Conservation (phyloP, 2,113 vertebrate genomes). For the Aptenodytes forsteri region DNA sequence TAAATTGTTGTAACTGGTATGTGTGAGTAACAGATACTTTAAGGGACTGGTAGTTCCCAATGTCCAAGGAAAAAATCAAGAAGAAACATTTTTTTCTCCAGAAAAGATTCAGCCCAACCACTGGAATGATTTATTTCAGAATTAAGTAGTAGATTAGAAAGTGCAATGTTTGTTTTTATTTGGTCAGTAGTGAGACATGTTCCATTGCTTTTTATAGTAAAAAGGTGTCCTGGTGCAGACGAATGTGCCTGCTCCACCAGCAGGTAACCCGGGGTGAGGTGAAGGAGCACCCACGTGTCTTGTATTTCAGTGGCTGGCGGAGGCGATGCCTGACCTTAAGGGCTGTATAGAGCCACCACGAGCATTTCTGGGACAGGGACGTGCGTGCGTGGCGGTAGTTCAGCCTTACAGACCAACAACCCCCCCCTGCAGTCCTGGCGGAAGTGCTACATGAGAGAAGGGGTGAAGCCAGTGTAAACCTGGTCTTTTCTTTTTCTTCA, state of each 20-base stretch:
- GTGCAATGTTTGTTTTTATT: background rate
- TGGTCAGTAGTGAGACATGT: background rate
- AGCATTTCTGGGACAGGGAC: background rate
- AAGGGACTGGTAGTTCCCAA: background rate
- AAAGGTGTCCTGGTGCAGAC: background rate
- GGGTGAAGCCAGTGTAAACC: background rate
- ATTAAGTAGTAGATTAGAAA: background rate
- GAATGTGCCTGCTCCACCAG: rapidly evolving
- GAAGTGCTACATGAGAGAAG: background rate
- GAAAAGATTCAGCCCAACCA: background rate
- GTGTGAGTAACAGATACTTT: background rate
- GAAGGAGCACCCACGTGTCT: background rate
- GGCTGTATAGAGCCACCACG: background rate
- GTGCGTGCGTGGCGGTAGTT: rapidly evolving
- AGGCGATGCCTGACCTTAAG: background rate
- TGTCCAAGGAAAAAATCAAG: background rate
- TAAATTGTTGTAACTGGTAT: too few relatives aligned
- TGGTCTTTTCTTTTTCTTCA: background rate
- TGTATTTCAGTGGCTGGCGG: background rate
- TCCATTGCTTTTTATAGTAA: background rate
- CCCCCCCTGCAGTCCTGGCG: too few relatives aligned
- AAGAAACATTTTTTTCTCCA: background rate
- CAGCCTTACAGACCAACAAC: too few relatives aligned
- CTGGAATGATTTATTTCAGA: background rate
- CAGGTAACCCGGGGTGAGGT: rapidly evolving